phyloP scores from a whole-genome alignment of 2,888 invertebrate species.

The Sinelater perroti region DNA sequence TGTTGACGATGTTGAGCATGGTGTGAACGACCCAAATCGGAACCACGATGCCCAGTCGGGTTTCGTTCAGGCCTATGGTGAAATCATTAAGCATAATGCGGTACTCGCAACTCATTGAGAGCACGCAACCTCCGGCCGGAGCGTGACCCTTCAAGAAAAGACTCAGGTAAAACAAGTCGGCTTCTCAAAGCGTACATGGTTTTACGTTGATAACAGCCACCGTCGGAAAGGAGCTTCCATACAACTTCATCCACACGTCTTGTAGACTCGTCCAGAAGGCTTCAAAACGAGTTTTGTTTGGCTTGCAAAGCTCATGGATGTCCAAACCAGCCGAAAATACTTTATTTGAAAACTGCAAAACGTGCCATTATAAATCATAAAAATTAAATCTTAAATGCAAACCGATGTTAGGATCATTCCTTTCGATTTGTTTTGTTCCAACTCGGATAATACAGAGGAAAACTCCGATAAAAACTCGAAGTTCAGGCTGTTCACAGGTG shows the following conservation, averaged over 20 bases:
- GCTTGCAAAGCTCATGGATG: conserved; percentile 87
- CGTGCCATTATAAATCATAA: not conserved
- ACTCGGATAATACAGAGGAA: conserved; percentile 69
- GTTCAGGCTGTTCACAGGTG: conserved; percentile 85
- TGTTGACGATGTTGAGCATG: conserved; percentile 70
- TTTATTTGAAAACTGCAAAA: conserved; percentile 70
- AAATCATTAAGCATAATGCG: conserved; percentile 84
- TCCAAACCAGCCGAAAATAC: conserved; percentile 87
- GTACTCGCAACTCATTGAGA: conserved; percentile 84
- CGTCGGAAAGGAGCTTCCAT: conserved; percentile 74
- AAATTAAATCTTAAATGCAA: conserved; percentile 53
- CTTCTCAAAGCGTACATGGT: no score
- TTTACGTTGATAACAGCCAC: conserved; percentile 86
- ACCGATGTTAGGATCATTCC: conserved; percentile 86
- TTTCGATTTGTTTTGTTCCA: conserved; percentile 72
- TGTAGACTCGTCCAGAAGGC: conserved; percentile 82
- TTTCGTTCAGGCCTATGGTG: conserved; percentile 88
- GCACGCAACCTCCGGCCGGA: conserved; percentile 84
- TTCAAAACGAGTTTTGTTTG: conserved; percentile 71
- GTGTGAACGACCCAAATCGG: conserved; percentile 77
- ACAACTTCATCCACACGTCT: conserved; percentile 82
- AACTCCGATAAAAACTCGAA: conserved; percentile 75
- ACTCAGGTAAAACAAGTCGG: no score
- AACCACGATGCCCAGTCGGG: conserved; percentile 81
- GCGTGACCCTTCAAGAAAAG: no score